Evolutionary conservation across 2,888 invertebrate genomes (phyloP).

Genomic region (Hemithea aestivaria): DNA sequence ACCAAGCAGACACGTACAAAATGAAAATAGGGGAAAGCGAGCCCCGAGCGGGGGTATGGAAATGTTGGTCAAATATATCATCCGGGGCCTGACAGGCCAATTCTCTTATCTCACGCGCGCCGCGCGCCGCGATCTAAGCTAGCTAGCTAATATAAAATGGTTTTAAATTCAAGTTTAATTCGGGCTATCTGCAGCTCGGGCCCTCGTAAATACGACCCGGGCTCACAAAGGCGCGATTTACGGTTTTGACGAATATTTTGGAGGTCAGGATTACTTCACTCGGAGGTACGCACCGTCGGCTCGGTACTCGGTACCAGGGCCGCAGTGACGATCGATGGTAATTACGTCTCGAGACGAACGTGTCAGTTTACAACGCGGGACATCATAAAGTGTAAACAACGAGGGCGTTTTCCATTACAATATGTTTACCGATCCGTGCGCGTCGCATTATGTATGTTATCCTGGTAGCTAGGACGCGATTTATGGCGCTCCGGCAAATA

Average conservation of each 20-base stretch:
- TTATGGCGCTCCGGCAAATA: conserved; percentile 76
- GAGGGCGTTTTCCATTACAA: conserved; percentile 78
- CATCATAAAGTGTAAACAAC: conserved; percentile 78
- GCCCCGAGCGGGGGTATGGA: conserved; percentile 80
- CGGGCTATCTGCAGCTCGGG: conserved; percentile 71
- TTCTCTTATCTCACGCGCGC: conserved; percentile 88
- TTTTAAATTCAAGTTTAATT: conserved; percentile 80
- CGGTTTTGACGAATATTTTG: conserved; percentile 75
- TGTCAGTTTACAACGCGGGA: conserved; percentile 69
- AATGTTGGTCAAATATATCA: conserved; percentile 95
- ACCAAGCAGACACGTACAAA: conserved; percentile 76
- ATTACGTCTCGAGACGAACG: conserved; percentile 29
- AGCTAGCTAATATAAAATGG: conserved; percentile 80
- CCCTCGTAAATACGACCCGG: conserved; percentile 61
- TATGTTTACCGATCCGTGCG: conserved; percentile 78
- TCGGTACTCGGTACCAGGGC: too few relatives aligned
- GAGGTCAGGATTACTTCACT: conserved; percentile 52
- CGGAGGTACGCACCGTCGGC: conserved; percentile 51
- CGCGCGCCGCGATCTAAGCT: conserved; percentile 78
- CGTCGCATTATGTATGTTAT: conserved; percentile 78
- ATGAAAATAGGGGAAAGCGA: conserved; percentile 73
- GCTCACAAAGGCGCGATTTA: conserved; percentile 73
- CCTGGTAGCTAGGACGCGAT: conserved; percentile 69
- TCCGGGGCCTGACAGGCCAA: conserved; percentile 92
- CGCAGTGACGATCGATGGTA: too few relatives aligned